Evolutionary conservation across 1,140 invertebrate genomes (phyloP).

Genomic region (Dendrolimus punctatus): DNA sequence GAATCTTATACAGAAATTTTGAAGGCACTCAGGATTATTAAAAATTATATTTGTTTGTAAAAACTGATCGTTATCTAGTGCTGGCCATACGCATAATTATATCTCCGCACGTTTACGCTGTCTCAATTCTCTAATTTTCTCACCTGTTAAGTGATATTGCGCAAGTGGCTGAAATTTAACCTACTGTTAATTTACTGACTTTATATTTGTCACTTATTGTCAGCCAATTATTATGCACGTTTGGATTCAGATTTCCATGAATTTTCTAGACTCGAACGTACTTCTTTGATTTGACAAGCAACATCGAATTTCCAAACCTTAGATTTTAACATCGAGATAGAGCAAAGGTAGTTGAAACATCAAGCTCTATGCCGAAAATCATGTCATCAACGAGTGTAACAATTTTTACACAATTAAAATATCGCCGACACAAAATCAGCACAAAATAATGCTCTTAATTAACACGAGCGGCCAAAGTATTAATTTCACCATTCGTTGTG

Average conservation of each 20-base stretch:
- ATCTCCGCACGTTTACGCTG: too few species aligned
- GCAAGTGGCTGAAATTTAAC: too few species aligned
- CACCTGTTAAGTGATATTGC: too few species aligned
- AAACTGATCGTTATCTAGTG: too few species aligned
- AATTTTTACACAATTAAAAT: constrained; percentile 16
- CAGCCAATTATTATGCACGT: too few species aligned
- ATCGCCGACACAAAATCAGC: constrained; percentile 15
- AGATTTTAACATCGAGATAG: background rate
- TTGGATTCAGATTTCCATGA: background rate
- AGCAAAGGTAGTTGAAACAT: constrained; percentile 1
- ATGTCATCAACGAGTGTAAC: background rate
- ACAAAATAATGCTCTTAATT: constrained; percentile 50
- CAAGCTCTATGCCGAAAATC: background rate
- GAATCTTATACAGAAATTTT: too few species aligned
- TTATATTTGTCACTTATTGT: too few species aligned
- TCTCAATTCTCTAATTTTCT: too few species aligned
- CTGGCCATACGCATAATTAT: too few species aligned
- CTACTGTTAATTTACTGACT: too few species aligned
- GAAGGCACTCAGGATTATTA: too few species aligned
- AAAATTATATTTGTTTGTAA: too few species aligned
- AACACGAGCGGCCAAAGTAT: constrained; percentile 65
- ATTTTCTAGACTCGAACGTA: background rate
- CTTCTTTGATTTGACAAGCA: background rate
- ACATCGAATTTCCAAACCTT: background rate
- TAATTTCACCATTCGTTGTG: constrained; percentile 68